Conservation (phyloP, 1,140 invertebrate genomes). For the Lepidostoma basale region DNA sequence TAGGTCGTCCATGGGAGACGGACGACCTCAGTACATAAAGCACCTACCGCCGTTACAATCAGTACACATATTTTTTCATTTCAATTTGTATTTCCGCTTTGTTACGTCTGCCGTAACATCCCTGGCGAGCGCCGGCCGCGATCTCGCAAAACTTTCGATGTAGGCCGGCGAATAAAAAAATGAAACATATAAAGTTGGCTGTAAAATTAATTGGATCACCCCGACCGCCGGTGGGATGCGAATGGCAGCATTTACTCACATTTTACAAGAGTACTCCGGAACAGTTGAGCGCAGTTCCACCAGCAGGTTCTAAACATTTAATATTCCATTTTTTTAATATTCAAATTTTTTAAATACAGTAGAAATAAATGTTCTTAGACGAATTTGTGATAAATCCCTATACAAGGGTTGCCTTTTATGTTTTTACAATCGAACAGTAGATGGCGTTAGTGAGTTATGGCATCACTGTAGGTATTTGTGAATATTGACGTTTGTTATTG, state of each 20-base stretch:
- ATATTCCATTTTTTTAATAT: too few relatives aligned
- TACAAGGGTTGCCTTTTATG: too few relatives aligned
- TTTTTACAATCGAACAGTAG: too few relatives aligned
- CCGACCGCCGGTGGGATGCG: not conserved
- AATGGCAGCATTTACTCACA: not conserved
- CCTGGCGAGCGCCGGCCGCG: not conserved
- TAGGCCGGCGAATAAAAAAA: not conserved
- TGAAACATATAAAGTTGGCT: conserved; percentile 5
- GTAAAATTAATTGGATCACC: conserved; percentile 17
- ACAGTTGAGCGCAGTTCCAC: not conserved
- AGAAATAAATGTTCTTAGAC: too few relatives aligned
- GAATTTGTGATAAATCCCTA: too few relatives aligned
- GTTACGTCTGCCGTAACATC: not conserved
- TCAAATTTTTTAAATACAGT: too few relatives aligned
- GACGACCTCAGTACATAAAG: too few relatives aligned
- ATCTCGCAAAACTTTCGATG: not conserved
- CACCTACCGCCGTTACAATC: not conserved
- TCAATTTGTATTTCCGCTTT: not conserved
- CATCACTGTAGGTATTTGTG: too few relatives aligned
- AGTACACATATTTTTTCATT: not conserved
- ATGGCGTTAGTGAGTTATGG: too few relatives aligned
- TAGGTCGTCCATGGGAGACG: too few relatives aligned
- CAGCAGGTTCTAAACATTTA: too few relatives aligned
- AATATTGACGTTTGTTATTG: too few relatives aligned
- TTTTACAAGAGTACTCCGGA: not conserved